Base-by-base conservation (phyloP, 2,113 vertebrate species). In the Todiramphus saurophagus region DNA sequence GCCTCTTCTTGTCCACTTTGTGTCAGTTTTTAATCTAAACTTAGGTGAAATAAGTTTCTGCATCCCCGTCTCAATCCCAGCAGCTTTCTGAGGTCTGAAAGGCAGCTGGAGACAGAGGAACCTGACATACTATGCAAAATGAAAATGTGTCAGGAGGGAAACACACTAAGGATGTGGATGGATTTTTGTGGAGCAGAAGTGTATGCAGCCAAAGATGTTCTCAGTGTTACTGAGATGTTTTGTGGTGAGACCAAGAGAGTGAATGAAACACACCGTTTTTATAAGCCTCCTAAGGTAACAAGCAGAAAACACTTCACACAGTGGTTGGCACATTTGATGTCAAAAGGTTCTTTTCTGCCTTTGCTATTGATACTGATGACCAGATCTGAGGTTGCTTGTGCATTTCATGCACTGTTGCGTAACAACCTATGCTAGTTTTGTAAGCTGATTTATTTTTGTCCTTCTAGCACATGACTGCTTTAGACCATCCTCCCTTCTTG, bases 361-460 rank as follows among this genome's bases (percentile, higher is more conserved):
- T 83, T 88, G 63, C 91, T 89, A 24, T 86, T 90, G 73, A 80
- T 80, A 5, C 35, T 13, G 39, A 59, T 92, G 89, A 77, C 91
- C 86, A 79, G 35, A 93, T 89, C 78, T 66, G 66, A 81, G 59
- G 58, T 24, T 66, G 55, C 67, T 74, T 50, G 51, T 77, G 55
- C 44, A 10, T 77, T 72, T 80, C 58, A 53, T 37, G 62, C 75
- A 48, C 59, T 30, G 12, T 94, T 96, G 70, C 68, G 11, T 96
- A 96, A 95, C 85, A 81, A 3, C 50, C 66, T 82, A 20, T 70
- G 76, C 56, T 72, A 51, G 53, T 92, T 91, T 84, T 87, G 66
- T 69, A 79, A 76, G 74, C 43, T 80, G 63, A 62, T 94, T 95
- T 94, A 93, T 97, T 97, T 97, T 97, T 90, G 80, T 74, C 85